Evolutionary conservation across 2,113 vertebrate genomes (phyloP).

Genomic region (Psilopsiagon aymara): DNA sequence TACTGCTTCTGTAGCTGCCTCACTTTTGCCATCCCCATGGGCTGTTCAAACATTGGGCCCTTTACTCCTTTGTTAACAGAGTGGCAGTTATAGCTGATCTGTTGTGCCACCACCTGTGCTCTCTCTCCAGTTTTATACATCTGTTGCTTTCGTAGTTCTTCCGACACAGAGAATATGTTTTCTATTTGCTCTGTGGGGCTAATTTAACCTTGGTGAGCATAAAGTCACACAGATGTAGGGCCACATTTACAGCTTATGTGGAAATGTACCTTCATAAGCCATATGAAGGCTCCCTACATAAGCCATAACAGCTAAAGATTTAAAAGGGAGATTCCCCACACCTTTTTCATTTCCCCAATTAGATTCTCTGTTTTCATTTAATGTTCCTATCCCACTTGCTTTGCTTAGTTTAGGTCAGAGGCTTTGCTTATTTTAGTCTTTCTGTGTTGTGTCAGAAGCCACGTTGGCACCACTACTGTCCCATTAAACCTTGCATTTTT

Average conservation of each 20-base stretch:
- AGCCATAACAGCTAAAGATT: neutral
- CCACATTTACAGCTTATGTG: neutral
- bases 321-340: neutral
- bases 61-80: neutral
- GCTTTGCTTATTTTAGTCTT: neutral
- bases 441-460: neutral
- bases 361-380: neutral
- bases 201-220: neutral
- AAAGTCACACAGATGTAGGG: neutral
- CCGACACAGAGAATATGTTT: neutral
- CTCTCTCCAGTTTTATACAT: accelerated
- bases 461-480: neutral
- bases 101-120: neutral
- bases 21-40: neutral
- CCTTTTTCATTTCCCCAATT: accelerated
- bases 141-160: neutral
- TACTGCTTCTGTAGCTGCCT: neutral
- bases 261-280: neutral
- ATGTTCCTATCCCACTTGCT: neutral
- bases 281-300: accelerated
- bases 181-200: neutral
- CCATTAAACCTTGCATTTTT: neutral
- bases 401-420: neutral
- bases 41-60: neutral
- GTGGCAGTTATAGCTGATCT: neutral